These are phyloP conservation scores for Philereme transversata DNA, from an alignment of 2,888 invertebrate genomes.

Conservation along the genomic window DNA sequence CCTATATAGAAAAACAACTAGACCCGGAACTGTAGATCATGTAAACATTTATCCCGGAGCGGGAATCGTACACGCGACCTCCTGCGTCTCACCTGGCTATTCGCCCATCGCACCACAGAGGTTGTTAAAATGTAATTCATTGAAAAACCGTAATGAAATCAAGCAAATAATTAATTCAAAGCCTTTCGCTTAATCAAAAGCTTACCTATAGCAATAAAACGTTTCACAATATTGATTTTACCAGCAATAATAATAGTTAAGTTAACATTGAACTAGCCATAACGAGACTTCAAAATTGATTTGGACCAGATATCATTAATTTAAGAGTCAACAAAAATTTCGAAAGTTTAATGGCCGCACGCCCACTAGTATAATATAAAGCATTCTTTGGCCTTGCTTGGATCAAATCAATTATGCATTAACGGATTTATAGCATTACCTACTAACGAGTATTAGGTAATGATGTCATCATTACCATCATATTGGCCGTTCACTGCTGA, in stretches of 20 bases:
- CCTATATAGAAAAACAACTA: too few species aligned
- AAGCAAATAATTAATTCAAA: background rate
- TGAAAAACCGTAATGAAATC: background rate
- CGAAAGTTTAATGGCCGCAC: slow-evolving; percentile 34
- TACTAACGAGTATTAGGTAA: slow-evolving; percentile 17
- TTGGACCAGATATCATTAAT: slow-evolving; percentile 25
- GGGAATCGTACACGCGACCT: too few species aligned
- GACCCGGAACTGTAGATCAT: too few species aligned
- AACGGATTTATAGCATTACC: slow-evolving; percentile 17
- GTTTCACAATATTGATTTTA: slow-evolving; percentile 26
- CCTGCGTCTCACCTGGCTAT: too few species aligned
- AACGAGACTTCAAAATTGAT: slow-evolving; percentile 10
- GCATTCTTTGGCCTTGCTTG: slow-evolving; percentile 37
- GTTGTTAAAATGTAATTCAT: background rate
- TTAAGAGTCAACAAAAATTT: slow-evolving; percentile 31
- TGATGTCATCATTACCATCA: background rate
- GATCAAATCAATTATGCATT: slow-evolving; percentile 30
- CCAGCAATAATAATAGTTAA: slow-evolving; percentile 12
- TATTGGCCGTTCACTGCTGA: too few species aligned
- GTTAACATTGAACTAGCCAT: slow-evolving; percentile 24
- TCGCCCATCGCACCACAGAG: too few species aligned
- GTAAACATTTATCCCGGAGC: too few species aligned
- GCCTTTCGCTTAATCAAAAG: slow-evolving; percentile 1
- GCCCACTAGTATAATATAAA: slow-evolving; percentile 29
- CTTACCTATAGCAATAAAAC: slow-evolving; percentile 3